Base-by-base conservation (phyloP, 2,113 vertebrate species). In the Melanerpes formicivorus region DNA sequence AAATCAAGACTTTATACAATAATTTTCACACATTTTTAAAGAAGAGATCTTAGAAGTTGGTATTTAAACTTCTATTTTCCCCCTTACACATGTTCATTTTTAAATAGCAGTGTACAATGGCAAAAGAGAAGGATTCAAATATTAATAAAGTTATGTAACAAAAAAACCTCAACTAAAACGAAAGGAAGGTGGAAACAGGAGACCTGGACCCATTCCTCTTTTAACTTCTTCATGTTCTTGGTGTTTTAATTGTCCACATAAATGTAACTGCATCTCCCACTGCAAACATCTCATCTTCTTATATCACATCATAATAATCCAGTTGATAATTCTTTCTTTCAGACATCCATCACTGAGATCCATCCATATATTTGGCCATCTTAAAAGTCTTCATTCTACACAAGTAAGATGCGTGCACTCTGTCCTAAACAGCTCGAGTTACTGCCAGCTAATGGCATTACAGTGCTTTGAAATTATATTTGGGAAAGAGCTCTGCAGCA, bases 261-360 rank as follows among this genome's bases (percentile, higher is more conserved):
- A 95, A 56, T 95, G 79, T 85, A 72, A 83, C 75, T 85, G 78
- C 70, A 92, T 94, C 59, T 89, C 95, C 64, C 14, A 72, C 81
- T 58, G 90, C 90, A 95, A 97, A 96, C 95, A 95, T 94, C 91
- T 97, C 94, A 93, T 91, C 48, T 92, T 77, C 34, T 91, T 88
- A 77, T 93, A 88, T 86, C 81, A 86, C 65, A 95, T 89, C 66
- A 89, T 85, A 93, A 96, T 95, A 97, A 97, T 95, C 69, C 70
- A 95, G 69, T 80, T 90, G 66, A 91, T 93, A 95, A 95, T 85
- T 93, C 23, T 80, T 96, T 96, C 80, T 80, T 96, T 96, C 80
- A 82, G 95, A 95, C 79, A 96, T 76, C 30, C 77, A 93, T 83
- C 89, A 23, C 22, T 48, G 46, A 67, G 8, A 95, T 90, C 92